Conservation (phyloP, 2,797 vertebrate genomes). For the Chromobotia macracanthus region DNA sequence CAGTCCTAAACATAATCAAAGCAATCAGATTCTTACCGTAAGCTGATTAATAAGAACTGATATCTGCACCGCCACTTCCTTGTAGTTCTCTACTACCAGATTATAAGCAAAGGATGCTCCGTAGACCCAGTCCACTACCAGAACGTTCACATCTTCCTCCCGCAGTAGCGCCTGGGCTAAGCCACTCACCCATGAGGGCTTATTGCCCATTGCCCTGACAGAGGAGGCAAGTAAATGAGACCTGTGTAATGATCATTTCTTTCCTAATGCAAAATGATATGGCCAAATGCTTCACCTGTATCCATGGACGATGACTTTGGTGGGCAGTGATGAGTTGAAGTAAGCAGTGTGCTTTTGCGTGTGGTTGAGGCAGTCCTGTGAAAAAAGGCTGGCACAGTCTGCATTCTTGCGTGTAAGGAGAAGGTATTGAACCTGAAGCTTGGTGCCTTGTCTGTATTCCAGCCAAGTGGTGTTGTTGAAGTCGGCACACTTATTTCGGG, state of each 20-base stretch:
- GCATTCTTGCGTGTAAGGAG: constrained; percentile 79
- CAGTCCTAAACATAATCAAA: background rate
- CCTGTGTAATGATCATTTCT: constrained; percentile 12
- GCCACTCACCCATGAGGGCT: constrained; percentile 86
- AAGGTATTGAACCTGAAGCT: constrained; percentile 83
- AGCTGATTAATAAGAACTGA: constrained; percentile 85
- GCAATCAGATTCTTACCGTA: constrained; percentile 75
- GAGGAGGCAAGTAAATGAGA: background rate
- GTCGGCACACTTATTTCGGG: constrained; percentile 75
- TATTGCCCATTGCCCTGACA: constrained; percentile 84
- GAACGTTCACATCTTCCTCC: constrained; percentile 79
- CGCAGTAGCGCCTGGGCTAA: constrained; percentile 79
- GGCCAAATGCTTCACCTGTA: constrained; percentile 82
- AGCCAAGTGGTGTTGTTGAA: constrained; percentile 79
- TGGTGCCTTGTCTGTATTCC: constrained; percentile 67
- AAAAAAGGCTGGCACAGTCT: constrained; percentile 80
- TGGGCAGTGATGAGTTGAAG: constrained; percentile 82
- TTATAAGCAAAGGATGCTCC: constrained; percentile 85
- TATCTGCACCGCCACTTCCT: constrained; percentile 83
- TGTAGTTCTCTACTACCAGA: constrained; percentile 86
- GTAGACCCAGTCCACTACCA: constrained; percentile 91
- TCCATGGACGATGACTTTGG: constrained; percentile 92
- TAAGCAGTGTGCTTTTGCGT: constrained; percentile 54
- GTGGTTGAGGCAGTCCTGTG: constrained; percentile 63
- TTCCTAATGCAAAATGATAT: background rate